These are phyloP conservation scores for Amia ocellicauda DNA, from an alignment of 2,113 vertebrate genomes.

Conservation along the genomic window DNA sequence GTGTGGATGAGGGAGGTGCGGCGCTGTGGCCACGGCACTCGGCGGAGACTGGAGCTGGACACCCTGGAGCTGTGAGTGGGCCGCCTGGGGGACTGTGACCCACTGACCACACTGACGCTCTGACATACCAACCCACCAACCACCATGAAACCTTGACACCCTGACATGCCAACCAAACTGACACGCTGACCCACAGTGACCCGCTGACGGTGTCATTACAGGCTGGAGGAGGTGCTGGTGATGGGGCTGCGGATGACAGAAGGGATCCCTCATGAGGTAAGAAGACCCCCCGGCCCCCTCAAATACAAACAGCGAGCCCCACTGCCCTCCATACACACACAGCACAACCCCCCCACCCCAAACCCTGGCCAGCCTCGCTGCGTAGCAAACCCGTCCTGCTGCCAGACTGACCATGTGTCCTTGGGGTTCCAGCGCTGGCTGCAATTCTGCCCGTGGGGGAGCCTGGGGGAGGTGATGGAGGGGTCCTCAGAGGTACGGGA, in stretches of 20 bases:
- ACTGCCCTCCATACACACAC: no score
- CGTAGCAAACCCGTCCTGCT: no score
- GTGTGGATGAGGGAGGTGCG: constrained; percentile 84
- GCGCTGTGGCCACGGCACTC: constrained; percentile 74
- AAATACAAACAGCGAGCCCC: no score
- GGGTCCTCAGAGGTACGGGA: constrained; percentile 48
- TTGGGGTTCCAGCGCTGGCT: constrained; percentile 70
- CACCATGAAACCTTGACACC: no score
- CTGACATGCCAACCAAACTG: no score
- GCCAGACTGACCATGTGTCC: no score
- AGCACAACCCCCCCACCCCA: no score
- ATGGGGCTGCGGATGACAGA: constrained; percentile 80
- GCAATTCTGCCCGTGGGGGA: constrained; percentile 60
- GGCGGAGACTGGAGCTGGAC: constrained; percentile 61
- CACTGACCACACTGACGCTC: neutral
- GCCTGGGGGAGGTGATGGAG: constrained; percentile 64
- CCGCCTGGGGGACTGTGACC: neutral
- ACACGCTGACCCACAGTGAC: no score
- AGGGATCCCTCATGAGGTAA: constrained; percentile 80
- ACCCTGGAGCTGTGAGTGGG: constrained; percentile 71
- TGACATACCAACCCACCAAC: neutral
- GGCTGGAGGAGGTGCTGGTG: constrained; percentile 82
- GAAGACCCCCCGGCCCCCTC: neutral
- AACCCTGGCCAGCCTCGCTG: no score
- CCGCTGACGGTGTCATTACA: no score